Base-by-base conservation (phyloP, 2,797 vertebrate genomes). In the Channa striata region DNA sequence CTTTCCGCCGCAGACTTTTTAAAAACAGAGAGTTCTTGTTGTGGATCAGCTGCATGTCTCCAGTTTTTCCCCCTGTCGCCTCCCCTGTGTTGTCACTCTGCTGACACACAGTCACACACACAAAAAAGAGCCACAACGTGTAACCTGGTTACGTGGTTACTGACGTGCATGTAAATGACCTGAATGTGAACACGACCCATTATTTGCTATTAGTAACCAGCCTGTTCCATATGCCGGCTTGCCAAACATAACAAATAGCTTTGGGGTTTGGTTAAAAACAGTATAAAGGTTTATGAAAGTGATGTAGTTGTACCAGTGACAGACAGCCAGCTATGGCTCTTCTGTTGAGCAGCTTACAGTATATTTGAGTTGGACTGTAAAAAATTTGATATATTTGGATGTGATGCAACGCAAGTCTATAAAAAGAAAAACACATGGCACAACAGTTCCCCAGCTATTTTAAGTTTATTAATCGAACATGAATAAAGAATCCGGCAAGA, bases 381-480 rank as follows among this genome's bases (percentile, higher is more conserved):
- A n/a, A 17, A 39, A 47, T 39, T 12, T 6, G 30, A 19, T 46
- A 19, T 34, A 37, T 20, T 53, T 53, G 14, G n/a, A 53, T 53
- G 5, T 39, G 52, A 47, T 47, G 51, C 21, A 30, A 14, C 43
- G 19, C 48, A 73, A 13, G 13, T 12, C 44, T 17, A 57, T 65
- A 13, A 40, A 20, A 25, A 23, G 20, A 1, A n/a, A 58, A 53
- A 46, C 19, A 58, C 16, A 16, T 51, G 11, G 3, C 11, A 49
- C 47, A 43, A 13, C 17, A 25, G 43, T 33, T 12, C 12, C n/a
- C 39, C 16, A 20, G 4, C 25, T 14, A 33, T 36, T 1, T 5
- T 19, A 16, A 25, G 34, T 25, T n/a, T 37, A 49, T 52, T 48
- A 11, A 34, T 33, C 19, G 44, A 49, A 43, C 9, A 7, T 30